Conservation (phyloP, 1,140 invertebrate genomes). For the Scaptomyza hsui region DNA sequence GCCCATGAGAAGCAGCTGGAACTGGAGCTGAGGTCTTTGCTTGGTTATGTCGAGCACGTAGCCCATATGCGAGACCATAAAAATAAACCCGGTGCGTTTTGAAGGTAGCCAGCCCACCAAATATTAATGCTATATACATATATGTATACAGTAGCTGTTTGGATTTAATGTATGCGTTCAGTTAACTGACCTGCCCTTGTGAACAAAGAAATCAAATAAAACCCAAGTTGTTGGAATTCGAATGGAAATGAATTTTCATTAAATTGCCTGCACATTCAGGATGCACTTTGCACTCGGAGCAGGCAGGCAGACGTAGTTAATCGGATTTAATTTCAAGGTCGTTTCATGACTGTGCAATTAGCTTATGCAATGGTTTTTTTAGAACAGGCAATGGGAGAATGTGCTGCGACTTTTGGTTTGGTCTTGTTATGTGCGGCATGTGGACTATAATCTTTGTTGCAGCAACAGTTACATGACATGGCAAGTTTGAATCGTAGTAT, state of each 20-base stretch:
- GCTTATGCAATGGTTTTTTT: slow-evolving; percentile 4
- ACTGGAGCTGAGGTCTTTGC: slow-evolving; percentile 38
- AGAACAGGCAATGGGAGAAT: not conserved
- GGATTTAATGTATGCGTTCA: slow-evolving; percentile 9
- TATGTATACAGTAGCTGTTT: slow-evolving; percentile 9
- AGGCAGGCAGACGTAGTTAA: not conserved
- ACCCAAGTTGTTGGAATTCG: not conserved
- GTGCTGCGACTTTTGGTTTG: not conserved
- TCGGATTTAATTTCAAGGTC: slow-evolving; percentile 12
- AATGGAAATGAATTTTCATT: not conserved
- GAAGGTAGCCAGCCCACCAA: slow-evolving; percentile 49
- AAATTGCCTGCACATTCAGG: not conserved
- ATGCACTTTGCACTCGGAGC: not conserved
- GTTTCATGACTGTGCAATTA: slow-evolving; percentile 8
- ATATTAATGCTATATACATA: slow-evolving; percentile 2
- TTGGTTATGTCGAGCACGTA: slow-evolving; percentile 60
- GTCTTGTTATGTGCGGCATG: not conserved
- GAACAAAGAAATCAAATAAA: not conserved
- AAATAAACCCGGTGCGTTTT: slow-evolving; percentile 46
- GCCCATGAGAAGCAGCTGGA: slow-evolving; percentile 34
- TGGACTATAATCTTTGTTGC: slow-evolving; percentile 8
- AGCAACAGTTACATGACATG: slow-evolving; percentile 4
- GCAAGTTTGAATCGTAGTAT: not conserved
- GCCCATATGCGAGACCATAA: slow-evolving; percentile 59
- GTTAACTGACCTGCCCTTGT: slow-evolving; percentile 30